These are phyloP conservation scores for Salvelinus alpinus DNA, from an alignment of 2,113 vertebrate genomes.

Conservation along the genomic window DNA sequence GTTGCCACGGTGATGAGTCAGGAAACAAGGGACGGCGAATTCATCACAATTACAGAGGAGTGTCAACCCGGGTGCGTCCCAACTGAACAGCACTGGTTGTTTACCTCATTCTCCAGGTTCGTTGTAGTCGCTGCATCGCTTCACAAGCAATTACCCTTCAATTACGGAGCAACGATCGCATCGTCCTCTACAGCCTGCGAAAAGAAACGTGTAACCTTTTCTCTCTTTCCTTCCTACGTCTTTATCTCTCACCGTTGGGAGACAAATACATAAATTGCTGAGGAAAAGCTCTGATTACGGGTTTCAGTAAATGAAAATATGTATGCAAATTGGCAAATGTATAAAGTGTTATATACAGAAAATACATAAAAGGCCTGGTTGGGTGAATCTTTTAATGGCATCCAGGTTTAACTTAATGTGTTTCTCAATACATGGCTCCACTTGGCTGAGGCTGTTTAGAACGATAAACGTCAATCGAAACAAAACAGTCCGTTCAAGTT, in stretches of 20 bases:
- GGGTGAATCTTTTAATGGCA: too few species aligned
- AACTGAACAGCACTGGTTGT: conserved; percentile 51
- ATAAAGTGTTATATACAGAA: too few species aligned
- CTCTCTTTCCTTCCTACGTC: conserved; percentile 49
- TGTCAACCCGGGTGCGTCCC: conserved; percentile 49
- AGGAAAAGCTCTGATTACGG: conserved; percentile 60
- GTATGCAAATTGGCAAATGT: too few species aligned
- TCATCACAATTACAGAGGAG: conserved; percentile 72
- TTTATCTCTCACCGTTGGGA: conserved; percentile 39
- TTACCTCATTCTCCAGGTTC: conserved; percentile 62
- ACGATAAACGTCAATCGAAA: neutral
- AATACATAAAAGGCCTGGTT: too few species aligned
- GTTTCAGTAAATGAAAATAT: conserved; percentile 51
- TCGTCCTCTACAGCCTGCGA: conserved; percentile 53
- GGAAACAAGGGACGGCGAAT: conserved; percentile 53
- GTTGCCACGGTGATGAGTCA: conserved; percentile 51
- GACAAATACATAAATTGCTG: conserved; percentile 57
- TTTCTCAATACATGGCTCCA: neutral
- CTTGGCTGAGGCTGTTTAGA: neutral
- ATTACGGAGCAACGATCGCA: conserved; percentile 67
- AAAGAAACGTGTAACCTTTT: conserved; percentile 60
- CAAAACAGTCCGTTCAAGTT: neutral
- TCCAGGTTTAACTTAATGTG: too few species aligned
- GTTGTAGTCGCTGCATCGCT: conserved; percentile 58
- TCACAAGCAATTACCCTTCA: conserved; percentile 72